phyloP scores from a whole-genome alignment of 2,888 invertebrate genomes.

The Eurytoma adleriae region DNA sequence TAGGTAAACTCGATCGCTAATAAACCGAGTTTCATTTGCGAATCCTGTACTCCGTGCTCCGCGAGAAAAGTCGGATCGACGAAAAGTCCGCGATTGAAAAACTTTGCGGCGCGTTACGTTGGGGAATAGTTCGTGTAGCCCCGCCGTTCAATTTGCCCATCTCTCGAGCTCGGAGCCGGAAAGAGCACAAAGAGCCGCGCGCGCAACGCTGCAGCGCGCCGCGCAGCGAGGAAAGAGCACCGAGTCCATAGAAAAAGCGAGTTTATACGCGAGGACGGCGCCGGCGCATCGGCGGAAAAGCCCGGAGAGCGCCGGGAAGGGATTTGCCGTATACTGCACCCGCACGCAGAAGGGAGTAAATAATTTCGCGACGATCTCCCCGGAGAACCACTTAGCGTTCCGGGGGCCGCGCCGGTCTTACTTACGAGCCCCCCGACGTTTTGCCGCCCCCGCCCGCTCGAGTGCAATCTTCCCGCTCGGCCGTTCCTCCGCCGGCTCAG shows the following conservation, averaged over 20 bases:
- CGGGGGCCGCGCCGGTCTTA: constrained; percentile 51
- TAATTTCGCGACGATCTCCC: constrained; percentile 59
- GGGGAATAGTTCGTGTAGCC: constrained; percentile 14
- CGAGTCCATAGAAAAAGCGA: constrained; percentile 28
- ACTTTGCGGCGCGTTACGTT: constrained; percentile 6
- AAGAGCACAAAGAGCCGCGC: background rate
- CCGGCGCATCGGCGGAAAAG: background rate
- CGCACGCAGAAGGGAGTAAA: constrained; percentile 55
- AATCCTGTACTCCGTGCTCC: background rate
- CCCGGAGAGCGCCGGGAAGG: background rate
- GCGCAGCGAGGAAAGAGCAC: background rate
- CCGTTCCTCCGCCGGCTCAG: constrained; percentile 43
- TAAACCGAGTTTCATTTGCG: constrained; percentile 7
- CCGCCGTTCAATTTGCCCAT: constrained; percentile 23
- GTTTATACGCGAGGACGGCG: constrained; percentile 11
- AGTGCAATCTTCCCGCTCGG: constrained; percentile 47
- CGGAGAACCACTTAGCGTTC: constrained; percentile 60
- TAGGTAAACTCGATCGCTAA: background rate
- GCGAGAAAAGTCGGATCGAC: background rate
- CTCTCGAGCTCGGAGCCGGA: background rate
- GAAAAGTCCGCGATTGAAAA: constrained; percentile 38
- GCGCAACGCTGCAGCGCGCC: background rate
- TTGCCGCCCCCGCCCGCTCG: background rate
- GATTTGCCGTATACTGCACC: too few relatives aligned
- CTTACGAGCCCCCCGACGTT: constrained; percentile 60